Percentiles rank a stretch among this genome's conserved stretches.
phyloP scores from a whole-genome alignment of 2,797 vertebrate genomes.

The Hyperoplus lanceolatus region DNA sequence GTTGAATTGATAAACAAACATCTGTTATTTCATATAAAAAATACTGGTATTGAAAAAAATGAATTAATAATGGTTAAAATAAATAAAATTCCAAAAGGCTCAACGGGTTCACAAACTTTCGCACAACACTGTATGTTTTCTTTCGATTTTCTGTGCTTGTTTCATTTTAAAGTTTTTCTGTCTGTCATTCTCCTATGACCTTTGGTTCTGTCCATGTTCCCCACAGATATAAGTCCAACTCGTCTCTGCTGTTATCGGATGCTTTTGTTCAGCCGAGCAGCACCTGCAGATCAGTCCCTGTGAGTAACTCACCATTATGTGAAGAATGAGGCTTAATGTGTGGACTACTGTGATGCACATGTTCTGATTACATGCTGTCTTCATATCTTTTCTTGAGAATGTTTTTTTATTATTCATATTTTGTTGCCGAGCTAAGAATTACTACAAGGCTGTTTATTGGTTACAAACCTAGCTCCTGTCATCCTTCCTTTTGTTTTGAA shows the following conservation, averaged over 20 bases:
- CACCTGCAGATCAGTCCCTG: conserved; percentile 93
- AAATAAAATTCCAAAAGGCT: too few relatives aligned
- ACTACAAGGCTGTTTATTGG: neutral
- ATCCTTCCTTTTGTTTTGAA: neutral
- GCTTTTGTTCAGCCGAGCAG: conserved; percentile 93
- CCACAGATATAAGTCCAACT: conserved; percentile 94
- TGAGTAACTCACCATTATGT: conserved; percentile 81
- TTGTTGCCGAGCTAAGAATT: neutral
- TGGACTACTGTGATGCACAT: too few relatives aligned
- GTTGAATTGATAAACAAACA: too few relatives aligned
- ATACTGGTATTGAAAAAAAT: too few relatives aligned
- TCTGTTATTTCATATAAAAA: too few relatives aligned
- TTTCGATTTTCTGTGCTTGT: too few relatives aligned
- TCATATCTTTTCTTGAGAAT: neutral
- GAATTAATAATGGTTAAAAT: too few relatives aligned
- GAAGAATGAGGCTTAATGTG: neutral
- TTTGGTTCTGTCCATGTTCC: conserved; percentile 7
- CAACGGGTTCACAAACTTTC: too few relatives aligned
- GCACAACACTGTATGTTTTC: too few relatives aligned
- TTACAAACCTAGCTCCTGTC: too few relatives aligned
- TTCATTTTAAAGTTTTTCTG: neutral
- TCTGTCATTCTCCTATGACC: neutral
- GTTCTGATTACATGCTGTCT: neutral
- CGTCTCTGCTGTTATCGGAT: conserved; percentile 94
- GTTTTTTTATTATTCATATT: neutral